Conservation (phyloP, 2,797 vertebrate genomes). For the Pitangus sulphuratus region DNA sequence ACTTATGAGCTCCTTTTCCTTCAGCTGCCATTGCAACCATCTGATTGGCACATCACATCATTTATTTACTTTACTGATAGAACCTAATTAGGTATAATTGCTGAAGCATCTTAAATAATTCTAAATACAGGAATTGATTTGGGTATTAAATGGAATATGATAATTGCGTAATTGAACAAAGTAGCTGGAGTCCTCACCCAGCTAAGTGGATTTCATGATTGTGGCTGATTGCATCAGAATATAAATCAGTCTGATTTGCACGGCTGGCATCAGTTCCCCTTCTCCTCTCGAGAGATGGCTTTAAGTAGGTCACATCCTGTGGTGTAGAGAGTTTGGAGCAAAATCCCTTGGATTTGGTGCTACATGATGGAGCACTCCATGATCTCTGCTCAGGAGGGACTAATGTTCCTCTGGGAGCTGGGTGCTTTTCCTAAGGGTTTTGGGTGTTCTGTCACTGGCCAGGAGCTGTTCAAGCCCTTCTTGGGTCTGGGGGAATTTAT, state of each 20-base stretch:
- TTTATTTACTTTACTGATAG: conserved; percentile 70
- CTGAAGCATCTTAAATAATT: conserved; percentile 71
- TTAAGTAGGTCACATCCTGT: neutral
- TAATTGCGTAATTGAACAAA: conserved; percentile 72
- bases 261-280: conserved; percentile 1
- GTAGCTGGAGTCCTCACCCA: conserved; percentile 63
- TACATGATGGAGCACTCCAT: neutral
- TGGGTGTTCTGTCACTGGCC: neutral
- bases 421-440: neutral
- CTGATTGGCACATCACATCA: conserved; percentile 40
- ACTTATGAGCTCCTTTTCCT: neutral
- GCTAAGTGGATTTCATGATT: conserved; percentile 68
- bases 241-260: conserved; percentile 63
- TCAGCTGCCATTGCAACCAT: conserved; percentile 28
- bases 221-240: conserved; percentile 70
- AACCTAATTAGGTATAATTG: conserved; percentile 70
- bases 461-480: neutral
- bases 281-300: neutral
- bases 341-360: neutral
- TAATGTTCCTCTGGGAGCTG: neutral
- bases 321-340: neutral
- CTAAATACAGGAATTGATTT: conserved; percentile 75
- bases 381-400: neutral
- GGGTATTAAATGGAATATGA: conserved; percentile 71
- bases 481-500: neutral